A percentile compares a stretch with the other conserved stretches of the same genome.
phyloP scores from a whole-genome alignment of 2,888 invertebrate species.

The Pandemis corylana region DNA sequence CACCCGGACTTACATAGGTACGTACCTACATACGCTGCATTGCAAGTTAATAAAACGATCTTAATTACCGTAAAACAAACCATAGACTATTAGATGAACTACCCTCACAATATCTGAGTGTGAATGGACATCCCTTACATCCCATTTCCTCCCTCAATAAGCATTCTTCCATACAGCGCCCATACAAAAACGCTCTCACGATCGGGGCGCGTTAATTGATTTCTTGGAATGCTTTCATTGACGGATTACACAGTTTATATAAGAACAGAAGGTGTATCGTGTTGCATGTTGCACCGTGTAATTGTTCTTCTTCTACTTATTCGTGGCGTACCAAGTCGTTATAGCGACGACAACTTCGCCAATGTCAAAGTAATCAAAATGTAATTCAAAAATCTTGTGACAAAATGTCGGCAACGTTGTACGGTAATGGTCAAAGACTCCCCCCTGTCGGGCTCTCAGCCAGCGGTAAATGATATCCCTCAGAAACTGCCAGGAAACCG shows the following conservation, averaged over 20 bases:
- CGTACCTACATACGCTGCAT: too few relatives aligned
- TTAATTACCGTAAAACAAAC: neutral
- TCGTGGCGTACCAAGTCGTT: too few relatives aligned
- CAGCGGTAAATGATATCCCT: too few relatives aligned
- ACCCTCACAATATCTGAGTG: neutral
- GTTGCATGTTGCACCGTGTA: neutral
- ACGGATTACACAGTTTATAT: neutral
- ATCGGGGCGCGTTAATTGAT: slow-evolving; percentile 26
- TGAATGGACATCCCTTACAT: slow-evolving; percentile 14
- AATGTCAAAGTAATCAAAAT: too few relatives aligned
- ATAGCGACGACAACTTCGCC: too few relatives aligned
- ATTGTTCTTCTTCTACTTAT: neutral
- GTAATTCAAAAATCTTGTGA: too few relatives aligned
- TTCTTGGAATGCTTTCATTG: slow-evolving; percentile 33
- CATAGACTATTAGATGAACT: neutral
- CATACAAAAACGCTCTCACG: slow-evolving; percentile 27
- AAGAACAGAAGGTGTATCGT: neutral
- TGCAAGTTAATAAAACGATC: neutral
- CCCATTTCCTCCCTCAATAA: neutral
- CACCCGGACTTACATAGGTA: too few relatives aligned
- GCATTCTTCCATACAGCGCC: slow-evolving; percentile 6
- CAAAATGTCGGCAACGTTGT: too few relatives aligned
- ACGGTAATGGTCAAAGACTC: too few relatives aligned
- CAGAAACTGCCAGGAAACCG: too few relatives aligned
- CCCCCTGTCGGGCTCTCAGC: too few relatives aligned